Percentiles rank a stretch among this genome's conserved stretches.
Conservation (phyloP, 1,140 invertebrate species). For the Calliphora vicina region DNA sequence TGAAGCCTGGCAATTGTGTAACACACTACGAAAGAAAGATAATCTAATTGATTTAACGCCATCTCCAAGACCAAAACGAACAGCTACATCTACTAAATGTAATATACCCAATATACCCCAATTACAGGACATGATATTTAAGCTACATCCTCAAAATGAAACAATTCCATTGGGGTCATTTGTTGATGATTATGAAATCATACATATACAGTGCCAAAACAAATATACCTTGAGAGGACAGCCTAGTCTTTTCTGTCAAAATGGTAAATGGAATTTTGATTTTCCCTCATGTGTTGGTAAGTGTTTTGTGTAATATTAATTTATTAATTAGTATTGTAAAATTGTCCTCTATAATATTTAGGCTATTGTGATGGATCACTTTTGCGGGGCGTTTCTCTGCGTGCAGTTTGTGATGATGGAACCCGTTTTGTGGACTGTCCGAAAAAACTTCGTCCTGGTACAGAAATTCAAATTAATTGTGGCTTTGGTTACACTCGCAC, state of each 20-base stretch:
- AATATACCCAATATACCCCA: background rate
- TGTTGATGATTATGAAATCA: background rate
- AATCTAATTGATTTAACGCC: background rate
- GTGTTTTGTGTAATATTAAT: background rate
- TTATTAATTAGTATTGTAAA: background rate
- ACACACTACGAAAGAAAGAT: background rate
- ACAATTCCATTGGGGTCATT: background rate
- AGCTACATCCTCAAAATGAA: background rate
- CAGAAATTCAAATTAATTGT: background rate
- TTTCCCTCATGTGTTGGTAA: background rate
- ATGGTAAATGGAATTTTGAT: background rate
- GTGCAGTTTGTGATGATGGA: background rate
- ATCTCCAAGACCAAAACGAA: background rate
- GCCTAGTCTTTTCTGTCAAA: background rate
- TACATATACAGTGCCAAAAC: background rate
- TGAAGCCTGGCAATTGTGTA: conserved; percentile 38
- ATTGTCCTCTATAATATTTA: background rate
- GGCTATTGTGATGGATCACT: background rate
- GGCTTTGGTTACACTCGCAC: background rate
- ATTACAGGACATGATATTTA: background rate
- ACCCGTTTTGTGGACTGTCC: background rate
- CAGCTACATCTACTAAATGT: background rate
- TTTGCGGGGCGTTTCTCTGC: background rate
- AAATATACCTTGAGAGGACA: background rate
- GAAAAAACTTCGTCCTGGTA: background rate